Conservation (phyloP, 37 sponge, comb jelly and placozoan species). For the Amphimedon queenslandica region DNA sequence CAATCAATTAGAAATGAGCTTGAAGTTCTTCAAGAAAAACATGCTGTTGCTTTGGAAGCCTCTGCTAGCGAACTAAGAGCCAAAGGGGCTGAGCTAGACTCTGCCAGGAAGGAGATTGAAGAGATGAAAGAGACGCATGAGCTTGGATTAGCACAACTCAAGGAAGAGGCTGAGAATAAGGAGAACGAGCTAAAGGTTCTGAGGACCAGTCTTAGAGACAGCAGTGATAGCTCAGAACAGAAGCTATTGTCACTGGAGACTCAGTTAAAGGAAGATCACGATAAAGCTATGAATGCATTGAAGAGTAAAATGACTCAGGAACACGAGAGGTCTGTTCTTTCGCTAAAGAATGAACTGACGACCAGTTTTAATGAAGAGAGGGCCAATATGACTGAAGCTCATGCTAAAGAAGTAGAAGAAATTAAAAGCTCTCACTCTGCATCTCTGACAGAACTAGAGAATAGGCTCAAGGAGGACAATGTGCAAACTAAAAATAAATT, state of each 20-base stretch:
- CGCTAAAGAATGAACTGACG: neutral
- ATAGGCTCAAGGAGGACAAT: too few relatives aligned
- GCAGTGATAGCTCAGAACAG: neutral
- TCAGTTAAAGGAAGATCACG: neutral
- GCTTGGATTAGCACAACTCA: neutral
- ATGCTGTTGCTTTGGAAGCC: too few relatives aligned
- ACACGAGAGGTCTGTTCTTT: neutral
- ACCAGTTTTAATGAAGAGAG: neutral
- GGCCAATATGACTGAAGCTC: neutral
- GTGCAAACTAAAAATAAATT: too few relatives aligned
- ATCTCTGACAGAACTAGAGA: too few relatives aligned
- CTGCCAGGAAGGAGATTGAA: too few relatives aligned
- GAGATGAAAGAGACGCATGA: too few relatives aligned
- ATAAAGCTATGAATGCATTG: neutral
- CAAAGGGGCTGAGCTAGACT: too few relatives aligned
- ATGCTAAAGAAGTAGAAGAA: too few relatives aligned
- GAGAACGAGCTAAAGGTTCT: neutral
- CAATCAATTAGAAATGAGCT: too few relatives aligned
- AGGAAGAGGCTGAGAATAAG: neutral
- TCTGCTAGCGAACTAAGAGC: too few relatives aligned
- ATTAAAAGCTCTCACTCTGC: too few relatives aligned
- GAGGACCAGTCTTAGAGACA: neutral
- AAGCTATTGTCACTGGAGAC: neutral
- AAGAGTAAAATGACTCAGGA: neutral
- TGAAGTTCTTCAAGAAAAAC: too few relatives aligned